These are phyloP conservation scores for Rutpela maculata DNA, from an alignment of 2,888 invertebrate species.

Conservation along the genomic window DNA sequence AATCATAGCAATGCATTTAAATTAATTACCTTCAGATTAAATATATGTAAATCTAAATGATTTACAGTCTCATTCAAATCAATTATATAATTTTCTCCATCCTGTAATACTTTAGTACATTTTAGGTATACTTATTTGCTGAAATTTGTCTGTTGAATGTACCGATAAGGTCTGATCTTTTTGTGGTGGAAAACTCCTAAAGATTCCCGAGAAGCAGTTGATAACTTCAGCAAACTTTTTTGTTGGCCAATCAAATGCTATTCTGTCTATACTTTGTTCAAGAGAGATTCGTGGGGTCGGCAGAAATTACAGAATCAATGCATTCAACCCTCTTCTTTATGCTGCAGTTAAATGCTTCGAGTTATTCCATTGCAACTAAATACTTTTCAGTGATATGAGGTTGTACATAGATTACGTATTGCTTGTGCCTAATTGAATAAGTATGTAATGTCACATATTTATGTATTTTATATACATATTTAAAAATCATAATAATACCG, in stretches of 20 bases:
- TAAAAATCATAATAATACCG: no score
- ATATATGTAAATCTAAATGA: no score
- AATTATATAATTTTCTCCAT: no score
- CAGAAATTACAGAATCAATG: conserved; percentile 67
- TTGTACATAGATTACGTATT: neutral
- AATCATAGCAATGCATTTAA: no score
- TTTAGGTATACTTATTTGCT: no score
- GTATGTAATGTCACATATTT: no score
- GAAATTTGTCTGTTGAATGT: conserved; percentile 52
- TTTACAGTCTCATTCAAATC: no score
- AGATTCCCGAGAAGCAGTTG: conserved; percentile 68
- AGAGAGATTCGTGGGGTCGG: conserved; percentile 63
- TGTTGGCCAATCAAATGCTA: conserved; percentile 74
- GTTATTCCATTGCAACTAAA: conserved; percentile 54
- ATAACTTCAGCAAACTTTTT: conserved; percentile 73
- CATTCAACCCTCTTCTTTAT: conserved; percentile 60
- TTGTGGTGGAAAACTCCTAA: conserved; percentile 56
- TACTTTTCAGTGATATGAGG: conserved; percentile 33
- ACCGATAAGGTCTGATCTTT: conserved; percentile 58
- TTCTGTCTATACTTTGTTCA: conserved; percentile 73
- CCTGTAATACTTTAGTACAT: no score
- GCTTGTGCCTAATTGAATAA: neutral
- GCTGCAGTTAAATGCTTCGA: conserved; percentile 33
- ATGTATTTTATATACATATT: no score
- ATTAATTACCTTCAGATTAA: no score